Base-by-base conservation (phyloP, 2,113 vertebrate genomes). In the Podilymbus podiceps region DNA sequence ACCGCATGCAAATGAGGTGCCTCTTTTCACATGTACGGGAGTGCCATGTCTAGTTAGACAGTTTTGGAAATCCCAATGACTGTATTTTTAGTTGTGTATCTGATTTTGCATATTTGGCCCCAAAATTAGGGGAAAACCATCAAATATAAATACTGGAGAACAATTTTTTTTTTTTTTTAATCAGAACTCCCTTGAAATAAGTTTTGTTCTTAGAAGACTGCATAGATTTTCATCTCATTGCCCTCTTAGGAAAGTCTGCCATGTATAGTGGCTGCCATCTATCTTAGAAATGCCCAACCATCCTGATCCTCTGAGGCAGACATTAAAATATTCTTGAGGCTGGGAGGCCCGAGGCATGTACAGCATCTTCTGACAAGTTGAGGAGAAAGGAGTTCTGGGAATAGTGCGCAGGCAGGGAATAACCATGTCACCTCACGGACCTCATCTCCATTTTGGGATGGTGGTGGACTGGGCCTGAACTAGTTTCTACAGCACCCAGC, bases 341-440 rank as follows among this genome's bases (percentile, higher is more conserved):
- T 77, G 46, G 55, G 68, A 30, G 24, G 5, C 35, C 35, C 64
- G 33, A 68, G 55, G 15, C 1, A 0, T 35, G 12, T 40, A 14
- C 2, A 2, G 5, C 33, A 15, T 17, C n/a, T 71, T 71, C 44
- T 46, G 47, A 14, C 0, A 5, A 74, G 9, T 1, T 67, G 67
- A 60, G n/a, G 28, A 78, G 21, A 67, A 58, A 40, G 31, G 52
- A 38, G 6, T 33, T 77, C 30, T 58, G 69, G 77, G 27, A 49
- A 33, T 42, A 18, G 13, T 49, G 21, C 46, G 33, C 4, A 56
- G 60, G 33, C 35, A 85, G 38, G 11, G 55, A 74, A 46, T 49
- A 42, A 8, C 31, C 49, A 0, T 21, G 27, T 53, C 33, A 33
- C 47, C 44, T 47, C 56, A 50, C 25, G 28, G 63, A 33, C 46